These are phyloP conservation scores for Cuniculus paca DNA, from an alignment of 2,797 vertebrate species.

Conservation along the genomic window DNA sequence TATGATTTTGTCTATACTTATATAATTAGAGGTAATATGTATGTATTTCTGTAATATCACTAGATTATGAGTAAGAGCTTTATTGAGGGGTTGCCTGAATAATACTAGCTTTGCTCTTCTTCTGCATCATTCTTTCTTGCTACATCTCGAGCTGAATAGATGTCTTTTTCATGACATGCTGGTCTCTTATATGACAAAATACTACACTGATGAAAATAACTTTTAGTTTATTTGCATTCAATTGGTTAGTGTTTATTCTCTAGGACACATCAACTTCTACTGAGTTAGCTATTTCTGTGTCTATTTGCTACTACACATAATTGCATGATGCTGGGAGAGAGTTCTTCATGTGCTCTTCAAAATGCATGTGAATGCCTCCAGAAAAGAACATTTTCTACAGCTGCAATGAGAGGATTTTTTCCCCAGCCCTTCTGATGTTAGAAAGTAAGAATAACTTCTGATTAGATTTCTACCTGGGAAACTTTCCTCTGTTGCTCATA, in stretches of 20 bases:
- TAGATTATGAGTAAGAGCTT: not conserved
- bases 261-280: slow-evolving; percentile 41
- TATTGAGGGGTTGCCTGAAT: slow-evolving; percentile 24
- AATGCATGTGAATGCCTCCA: slow-evolving; percentile 72
- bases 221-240: slow-evolving; percentile 71
- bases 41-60: not conserved
- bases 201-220: slow-evolving; percentile 43
- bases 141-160: not conserved
- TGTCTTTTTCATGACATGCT: slow-evolving; percentile 1
- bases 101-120: not conserved
- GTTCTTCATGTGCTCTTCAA: slow-evolving; percentile 70
- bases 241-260: slow-evolving; percentile 55
- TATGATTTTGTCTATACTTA: not conserved
- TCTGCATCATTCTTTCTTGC: slow-evolving; percentile 11
- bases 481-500: slow-evolving; percentile 54
- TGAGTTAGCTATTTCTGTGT: slow-evolving; percentile 65
- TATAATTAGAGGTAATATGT: not conserved
- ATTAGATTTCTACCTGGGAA: slow-evolving; percentile 74
- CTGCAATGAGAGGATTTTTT: slow-evolving; percentile 65
- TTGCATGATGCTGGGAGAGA: slow-evolving; percentile 64
- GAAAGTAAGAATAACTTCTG: slow-evolving; percentile 75
- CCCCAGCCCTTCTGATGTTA: slow-evolving; percentile 49
- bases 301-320: slow-evolving; percentile 72
- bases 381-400: slow-evolving; percentile 71
- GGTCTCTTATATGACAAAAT: not conserved